These are phyloP conservation scores for Aphelenchoides avenae DNA, from an alignment of 1,140 invertebrate genomes.

Conservation along the genomic window DNA sequence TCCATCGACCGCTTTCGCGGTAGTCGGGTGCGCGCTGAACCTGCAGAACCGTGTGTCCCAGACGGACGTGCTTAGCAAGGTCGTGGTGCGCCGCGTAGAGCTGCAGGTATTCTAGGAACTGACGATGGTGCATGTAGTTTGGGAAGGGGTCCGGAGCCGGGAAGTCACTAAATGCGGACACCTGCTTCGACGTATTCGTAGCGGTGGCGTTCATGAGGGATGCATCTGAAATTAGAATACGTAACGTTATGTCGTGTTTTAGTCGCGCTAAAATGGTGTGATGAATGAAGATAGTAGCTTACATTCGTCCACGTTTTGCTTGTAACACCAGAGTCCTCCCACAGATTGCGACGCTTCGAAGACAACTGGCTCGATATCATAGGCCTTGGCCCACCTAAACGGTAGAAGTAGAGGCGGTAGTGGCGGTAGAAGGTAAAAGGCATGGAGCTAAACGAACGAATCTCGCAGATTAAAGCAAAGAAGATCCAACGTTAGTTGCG, in stretches of 20 bases:
- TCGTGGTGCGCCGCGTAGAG: slow-evolving; percentile 58
- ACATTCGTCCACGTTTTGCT: background rate
- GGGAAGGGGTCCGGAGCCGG: slow-evolving; percentile 59
- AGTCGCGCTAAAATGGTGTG: background rate
- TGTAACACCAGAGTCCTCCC: background rate
- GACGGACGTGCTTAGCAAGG: slow-evolving; percentile 54
- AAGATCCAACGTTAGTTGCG: background rate
- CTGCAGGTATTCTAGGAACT: slow-evolving; percentile 28
- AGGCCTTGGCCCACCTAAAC: slow-evolving; percentile 3
- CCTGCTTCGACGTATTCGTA: slow-evolving; percentile 63
- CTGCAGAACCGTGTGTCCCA: slow-evolving; percentile 48
- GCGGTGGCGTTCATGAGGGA: slow-evolving; percentile 40
- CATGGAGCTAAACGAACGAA: too few relatives aligned
- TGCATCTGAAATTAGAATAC: background rate
- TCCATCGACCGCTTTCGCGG: slow-evolving; percentile 25
- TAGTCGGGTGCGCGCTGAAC: slow-evolving; percentile 14
- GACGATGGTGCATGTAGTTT: slow-evolving; percentile 59
- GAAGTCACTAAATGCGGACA: slow-evolving; percentile 61
- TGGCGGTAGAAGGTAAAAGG: too few relatives aligned
- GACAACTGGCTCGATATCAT: background rate
- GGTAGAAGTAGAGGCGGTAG: too few relatives aligned
- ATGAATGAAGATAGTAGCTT: background rate
- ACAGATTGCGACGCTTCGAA: background rate
- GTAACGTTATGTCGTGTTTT: too few relatives aligned
- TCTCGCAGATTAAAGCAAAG: background rate